Percentiles rank a stretch among this genome's conserved stretches.
These are phyloP conservation scores for Pelobates cultripes DNA, from an alignment of 2,797 vertebrate genomes.

Conservation along the genomic window DNA sequence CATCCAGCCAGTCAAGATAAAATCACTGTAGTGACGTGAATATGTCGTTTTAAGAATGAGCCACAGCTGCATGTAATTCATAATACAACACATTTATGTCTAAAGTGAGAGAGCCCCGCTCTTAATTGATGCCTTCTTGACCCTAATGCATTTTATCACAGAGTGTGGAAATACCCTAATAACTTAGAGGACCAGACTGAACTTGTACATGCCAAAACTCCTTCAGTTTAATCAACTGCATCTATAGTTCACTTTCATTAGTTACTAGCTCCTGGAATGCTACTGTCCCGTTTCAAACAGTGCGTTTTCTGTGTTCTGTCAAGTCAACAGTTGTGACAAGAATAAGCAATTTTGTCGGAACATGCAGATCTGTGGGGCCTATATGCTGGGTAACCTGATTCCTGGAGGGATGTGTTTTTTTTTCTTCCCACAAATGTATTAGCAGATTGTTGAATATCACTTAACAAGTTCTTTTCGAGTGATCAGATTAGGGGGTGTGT, in stretches of 20 bases:
- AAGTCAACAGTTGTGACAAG: not conserved
- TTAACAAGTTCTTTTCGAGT: not conserved
- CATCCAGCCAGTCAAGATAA: too few species aligned
- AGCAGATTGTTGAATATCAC: not conserved
- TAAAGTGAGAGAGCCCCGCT: too few species aligned
- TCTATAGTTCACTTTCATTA: not conserved
- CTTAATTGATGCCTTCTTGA: too few species aligned
- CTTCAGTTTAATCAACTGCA: too few species aligned
- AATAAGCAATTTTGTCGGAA: not conserved
- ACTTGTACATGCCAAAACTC: too few species aligned
- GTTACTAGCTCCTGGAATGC: not conserved
- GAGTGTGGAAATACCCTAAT: too few species aligned
- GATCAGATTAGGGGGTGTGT: not conserved
- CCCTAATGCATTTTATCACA: too few species aligned
- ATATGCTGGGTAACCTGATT: not conserved
- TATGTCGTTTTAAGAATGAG: too few species aligned
- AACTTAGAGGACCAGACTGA: too few species aligned
- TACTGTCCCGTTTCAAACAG: not conserved
- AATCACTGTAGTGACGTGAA: too few species aligned
- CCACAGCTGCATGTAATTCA: too few species aligned
- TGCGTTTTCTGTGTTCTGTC: not conserved
- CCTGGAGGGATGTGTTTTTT: not conserved
- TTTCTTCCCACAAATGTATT: not conserved
- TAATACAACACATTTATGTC: too few species aligned
- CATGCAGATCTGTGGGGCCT: not conserved